Conservation (phyloP, 2,888 invertebrate species). For the Papilio demoleus region DNA sequence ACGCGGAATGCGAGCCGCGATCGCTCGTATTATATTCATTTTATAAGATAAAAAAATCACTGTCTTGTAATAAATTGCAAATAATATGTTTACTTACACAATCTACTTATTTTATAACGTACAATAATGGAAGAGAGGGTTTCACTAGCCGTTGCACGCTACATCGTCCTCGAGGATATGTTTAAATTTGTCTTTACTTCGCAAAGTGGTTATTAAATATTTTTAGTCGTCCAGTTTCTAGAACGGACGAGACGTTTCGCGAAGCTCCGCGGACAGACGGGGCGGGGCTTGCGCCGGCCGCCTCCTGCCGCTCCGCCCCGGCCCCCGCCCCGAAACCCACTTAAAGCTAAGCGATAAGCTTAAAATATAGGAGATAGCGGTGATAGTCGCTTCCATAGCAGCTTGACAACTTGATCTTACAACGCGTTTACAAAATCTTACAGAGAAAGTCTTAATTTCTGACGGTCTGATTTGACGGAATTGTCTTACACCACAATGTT, state of each 20-base stretch:
- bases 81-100: no score
- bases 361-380: conserved; percentile 47
- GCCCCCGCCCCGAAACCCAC: conserved; percentile 50
- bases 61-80: neutral
- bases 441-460: no score
- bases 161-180: no score
- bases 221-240: neutral
- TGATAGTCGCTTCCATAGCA: neutral
- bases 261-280: neutral
- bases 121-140: no score
- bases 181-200: no score
- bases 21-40: neutral
- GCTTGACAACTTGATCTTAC: neutral
- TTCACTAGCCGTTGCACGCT: no score
- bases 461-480: no score
- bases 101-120: no score
- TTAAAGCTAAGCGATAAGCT: conserved; percentile 42
- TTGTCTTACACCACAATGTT: neutral
- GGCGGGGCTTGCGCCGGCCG: conserved; percentile 49
- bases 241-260: neutral
- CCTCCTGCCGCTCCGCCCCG: conserved; percentile 52
- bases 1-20: conserved; percentile 30
- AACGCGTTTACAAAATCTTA: no score
- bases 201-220: no score
- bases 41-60: neutral